Percentiles rank a stretch among this genome's conserved stretches.
Conservation (phyloP, 2,888 invertebrate species). For the Lobophora halterata region DNA sequence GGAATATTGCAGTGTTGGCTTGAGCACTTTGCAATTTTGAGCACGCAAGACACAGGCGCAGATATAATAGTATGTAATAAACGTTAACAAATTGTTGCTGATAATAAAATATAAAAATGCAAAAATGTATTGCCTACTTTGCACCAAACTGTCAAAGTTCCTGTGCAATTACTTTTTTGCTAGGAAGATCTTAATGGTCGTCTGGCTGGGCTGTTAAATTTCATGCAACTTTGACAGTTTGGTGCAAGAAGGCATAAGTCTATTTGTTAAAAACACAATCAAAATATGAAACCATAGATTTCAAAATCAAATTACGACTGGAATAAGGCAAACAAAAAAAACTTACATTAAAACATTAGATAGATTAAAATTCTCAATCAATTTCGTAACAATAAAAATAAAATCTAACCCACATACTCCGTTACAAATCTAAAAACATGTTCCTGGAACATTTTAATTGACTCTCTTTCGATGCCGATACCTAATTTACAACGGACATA, state of each 20-base stretch:
- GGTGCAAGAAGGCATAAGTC: too few species aligned
- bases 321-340: too few species aligned
- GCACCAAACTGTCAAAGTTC: too few species aligned
- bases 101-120: constrained; percentile 1
- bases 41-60: constrained; percentile 10
- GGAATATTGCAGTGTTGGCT: constrained; percentile 10
- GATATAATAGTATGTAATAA: background rate
- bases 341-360: too few species aligned
- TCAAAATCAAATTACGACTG: too few species aligned
- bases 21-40: constrained; percentile 17
- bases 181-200: too few species aligned
- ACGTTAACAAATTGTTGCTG: background rate
- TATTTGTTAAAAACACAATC: too few species aligned
- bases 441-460: constrained; percentile 39
- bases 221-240: too few species aligned
- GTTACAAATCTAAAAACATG: constrained; percentile 18
- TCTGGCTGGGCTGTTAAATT: too few species aligned
- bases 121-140: too few species aligned
- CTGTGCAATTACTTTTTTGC: too few species aligned
- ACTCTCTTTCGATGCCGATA: constrained; percentile 35
- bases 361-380: background rate
- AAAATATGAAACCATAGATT: too few species aligned
- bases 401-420: constrained; percentile 15
- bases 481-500: constrained; percentile 43
- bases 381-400: constrained; percentile 9